These are phyloP conservation scores for Nymphalis urticae DNA, from an alignment of 2,888 invertebrate species.

Conservation along the genomic window DNA sequence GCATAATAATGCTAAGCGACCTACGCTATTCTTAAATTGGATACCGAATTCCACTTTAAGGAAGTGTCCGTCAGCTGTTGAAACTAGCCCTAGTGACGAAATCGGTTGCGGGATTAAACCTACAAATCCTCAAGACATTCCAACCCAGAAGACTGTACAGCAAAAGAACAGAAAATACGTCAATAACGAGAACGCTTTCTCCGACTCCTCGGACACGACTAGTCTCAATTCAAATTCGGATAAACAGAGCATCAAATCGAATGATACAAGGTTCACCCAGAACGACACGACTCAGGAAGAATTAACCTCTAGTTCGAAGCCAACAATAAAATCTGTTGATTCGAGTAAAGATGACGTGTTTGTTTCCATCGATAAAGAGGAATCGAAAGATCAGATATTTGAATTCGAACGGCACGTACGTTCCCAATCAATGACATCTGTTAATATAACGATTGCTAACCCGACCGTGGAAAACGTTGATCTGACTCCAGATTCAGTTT, in stretches of 20 bases:
- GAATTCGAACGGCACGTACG: slow-evolving; percentile 73
- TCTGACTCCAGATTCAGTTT: slow-evolving; percentile 84
- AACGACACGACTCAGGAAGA: slow-evolving; percentile 73
- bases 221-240: slow-evolving; percentile 78
- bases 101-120: slow-evolving; percentile 59
- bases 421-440: slow-evolving; percentile 83
- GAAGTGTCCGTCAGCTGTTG: slow-evolving; percentile 89
- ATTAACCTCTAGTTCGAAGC: slow-evolving; percentile 67
- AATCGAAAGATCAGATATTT: slow-evolving; percentile 66
- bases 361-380: slow-evolving; percentile 68
- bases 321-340: slow-evolving; percentile 66
- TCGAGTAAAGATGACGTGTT: slow-evolving; percentile 67
- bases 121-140: slow-evolving; percentile 55
- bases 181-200: slow-evolving; percentile 74
- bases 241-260: slow-evolving; percentile 75
- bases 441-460: slow-evolving; percentile 86
- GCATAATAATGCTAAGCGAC: slow-evolving; percentile 87
- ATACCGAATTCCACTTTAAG: slow-evolving; percentile 95
- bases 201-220: slow-evolving; percentile 79
- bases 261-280: slow-evolving; percentile 66
- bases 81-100: slow-evolving; percentile 80
- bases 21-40: slow-evolving; percentile 95
- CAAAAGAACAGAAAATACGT: slow-evolving; percentile 58
- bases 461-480: slow-evolving; percentile 87
- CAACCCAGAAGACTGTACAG: slow-evolving; percentile 46